phyloP scores from a whole-genome alignment of 2,888 invertebrate genomes.

The Sussaba pulchella region DNA sequence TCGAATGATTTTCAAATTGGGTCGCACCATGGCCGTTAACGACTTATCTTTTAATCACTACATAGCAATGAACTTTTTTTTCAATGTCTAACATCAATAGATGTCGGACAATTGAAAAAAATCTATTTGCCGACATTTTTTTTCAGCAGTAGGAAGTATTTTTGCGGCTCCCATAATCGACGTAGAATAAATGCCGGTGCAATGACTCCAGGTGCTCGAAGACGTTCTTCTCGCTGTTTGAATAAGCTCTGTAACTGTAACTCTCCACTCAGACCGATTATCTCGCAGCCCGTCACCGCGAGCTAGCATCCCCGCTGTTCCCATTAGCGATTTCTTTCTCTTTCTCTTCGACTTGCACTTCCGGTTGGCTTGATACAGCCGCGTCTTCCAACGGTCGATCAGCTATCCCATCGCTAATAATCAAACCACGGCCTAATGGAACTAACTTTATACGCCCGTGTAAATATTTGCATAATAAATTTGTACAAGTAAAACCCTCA shows the following conservation, averaged over 20 bases:
- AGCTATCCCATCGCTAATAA: neutral
- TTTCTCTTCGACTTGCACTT: constrained; percentile 41
- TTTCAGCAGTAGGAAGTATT: no score
- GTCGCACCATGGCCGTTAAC: no score
- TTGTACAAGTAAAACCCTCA: neutral
- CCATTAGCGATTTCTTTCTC: constrained; percentile 49
- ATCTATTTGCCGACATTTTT: no score
- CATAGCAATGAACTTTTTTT: no score
- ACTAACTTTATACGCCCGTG: neutral
- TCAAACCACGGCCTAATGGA: neutral
- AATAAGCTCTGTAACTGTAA: constrained; percentile 37
- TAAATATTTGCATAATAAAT: neutral
- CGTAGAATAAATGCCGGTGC: neutral
- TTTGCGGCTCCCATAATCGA: neutral
- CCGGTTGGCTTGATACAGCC: constrained; percentile 37
- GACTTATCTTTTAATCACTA: no score
- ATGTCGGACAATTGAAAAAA: no score
- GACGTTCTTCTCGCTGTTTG: constrained; percentile 12
- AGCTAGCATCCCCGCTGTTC: constrained; percentile 31
- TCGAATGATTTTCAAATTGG: no score
- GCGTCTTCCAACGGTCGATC: neutral
- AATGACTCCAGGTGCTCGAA: neutral
- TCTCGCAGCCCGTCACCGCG: constrained; percentile 52
- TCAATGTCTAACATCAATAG: no score
- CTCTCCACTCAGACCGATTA: constrained; percentile 33